A percentile compares a stretch with the other conserved stretches of the same genome.
phyloP scores from a whole-genome alignment of 2,888 invertebrate species.

The Amblyteles armatorius region DNA sequence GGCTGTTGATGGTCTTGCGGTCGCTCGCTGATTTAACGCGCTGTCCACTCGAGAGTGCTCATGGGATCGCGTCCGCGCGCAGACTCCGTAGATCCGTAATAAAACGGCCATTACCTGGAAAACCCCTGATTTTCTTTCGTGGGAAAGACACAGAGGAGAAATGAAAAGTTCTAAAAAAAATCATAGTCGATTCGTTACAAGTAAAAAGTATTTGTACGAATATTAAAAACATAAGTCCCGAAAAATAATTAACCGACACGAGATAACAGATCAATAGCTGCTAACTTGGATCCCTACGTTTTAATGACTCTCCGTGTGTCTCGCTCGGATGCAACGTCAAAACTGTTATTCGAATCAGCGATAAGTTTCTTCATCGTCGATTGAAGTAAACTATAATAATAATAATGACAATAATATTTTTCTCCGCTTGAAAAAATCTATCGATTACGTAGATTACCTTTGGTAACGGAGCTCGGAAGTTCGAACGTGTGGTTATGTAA shows the following conservation, averaged over 20 bases:
- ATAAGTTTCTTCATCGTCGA: background rate
- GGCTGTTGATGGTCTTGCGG: slow-evolving; percentile 55
- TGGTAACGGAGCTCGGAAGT: no score
- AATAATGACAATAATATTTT: background rate
- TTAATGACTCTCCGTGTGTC: background rate
- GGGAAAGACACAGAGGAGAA: slow-evolving; percentile 23
- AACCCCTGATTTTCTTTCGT: slow-evolving; percentile 22
- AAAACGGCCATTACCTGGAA: slow-evolving; percentile 29
- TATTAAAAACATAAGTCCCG: background rate
- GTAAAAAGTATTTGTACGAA: background rate
- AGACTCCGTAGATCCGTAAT: slow-evolving; percentile 52
- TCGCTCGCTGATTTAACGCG: slow-evolving; percentile 60
- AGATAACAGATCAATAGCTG: background rate
- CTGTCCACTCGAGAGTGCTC: slow-evolving; percentile 28
- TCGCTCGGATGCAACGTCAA: background rate
- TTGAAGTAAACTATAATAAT: background rate
- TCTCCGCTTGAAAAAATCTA: no score
- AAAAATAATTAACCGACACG: background rate
- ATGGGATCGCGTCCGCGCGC: slow-evolving; percentile 27
- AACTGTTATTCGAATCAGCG: background rate
- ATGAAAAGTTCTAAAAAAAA: background rate
- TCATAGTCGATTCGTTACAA: background rate
- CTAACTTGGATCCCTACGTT: background rate
- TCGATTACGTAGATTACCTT: background rate
- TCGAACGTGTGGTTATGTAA: background rate